These are phyloP conservation scores for Tillus elongatus DNA, from an alignment of 2,888 invertebrate species.

Conservation along the genomic window DNA sequence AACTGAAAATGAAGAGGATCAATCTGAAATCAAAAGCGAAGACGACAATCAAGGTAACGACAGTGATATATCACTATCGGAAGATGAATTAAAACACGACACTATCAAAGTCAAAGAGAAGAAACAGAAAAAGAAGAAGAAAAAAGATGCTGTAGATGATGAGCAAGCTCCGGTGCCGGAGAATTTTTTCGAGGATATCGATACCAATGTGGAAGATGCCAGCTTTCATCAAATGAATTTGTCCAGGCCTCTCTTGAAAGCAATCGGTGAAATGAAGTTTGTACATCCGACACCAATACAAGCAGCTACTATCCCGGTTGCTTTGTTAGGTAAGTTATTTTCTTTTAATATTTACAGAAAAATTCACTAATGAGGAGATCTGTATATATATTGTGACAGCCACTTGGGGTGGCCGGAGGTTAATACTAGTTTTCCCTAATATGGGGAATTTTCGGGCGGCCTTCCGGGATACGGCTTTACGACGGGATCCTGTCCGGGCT, in stretches of 20 bases:
- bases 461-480: no score
- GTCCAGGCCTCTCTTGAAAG: slow-evolving; percentile 86
- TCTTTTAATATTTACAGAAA: no score
- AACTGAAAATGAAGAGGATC: slow-evolving; percentile 38
- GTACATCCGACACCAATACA: slow-evolving; percentile 96
- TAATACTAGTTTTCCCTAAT: no score
- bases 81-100: slow-evolving; percentile 68
- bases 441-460: no score
- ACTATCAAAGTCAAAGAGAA: slow-evolving; percentile 58
- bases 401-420: no score
- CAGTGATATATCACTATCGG: slow-evolving; percentile 59
- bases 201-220: slow-evolving; percentile 53
- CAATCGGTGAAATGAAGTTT: slow-evolving; percentile 80
- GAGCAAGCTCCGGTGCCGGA: slow-evolving; percentile 41
- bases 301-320: slow-evolving; percentile 88
- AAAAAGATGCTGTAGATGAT: slow-evolving; percentile 33
- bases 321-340: slow-evolving; percentile 55
- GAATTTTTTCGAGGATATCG: slow-evolving; percentile 57
- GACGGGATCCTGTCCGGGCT: no score
- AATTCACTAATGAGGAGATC: no score
- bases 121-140: slow-evolving; percentile 44
- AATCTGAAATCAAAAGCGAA: slow-evolving; percentile 36
- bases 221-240: slow-evolving; percentile 93
- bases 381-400: no score
- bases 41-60: slow-evolving; percentile 46